Conservation (phyloP, 35 echinoderm and acorn worm species). For the Diadema setosum region DNA sequence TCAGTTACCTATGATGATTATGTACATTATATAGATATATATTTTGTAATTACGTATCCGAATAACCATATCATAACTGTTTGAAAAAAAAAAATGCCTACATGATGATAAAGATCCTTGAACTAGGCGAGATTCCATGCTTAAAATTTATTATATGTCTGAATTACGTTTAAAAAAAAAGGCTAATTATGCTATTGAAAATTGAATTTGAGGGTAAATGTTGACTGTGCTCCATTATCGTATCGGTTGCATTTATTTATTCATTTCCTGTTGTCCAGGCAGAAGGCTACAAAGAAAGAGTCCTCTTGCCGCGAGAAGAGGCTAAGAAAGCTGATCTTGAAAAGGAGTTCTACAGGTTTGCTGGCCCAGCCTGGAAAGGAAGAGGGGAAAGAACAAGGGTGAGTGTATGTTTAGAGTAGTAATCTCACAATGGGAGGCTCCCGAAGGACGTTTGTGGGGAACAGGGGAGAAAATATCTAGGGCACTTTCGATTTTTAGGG, state of each 20-base stretch:
- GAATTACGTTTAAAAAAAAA: neutral
- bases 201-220: neutral
- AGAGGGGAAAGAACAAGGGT: slow-evolving; percentile 54
- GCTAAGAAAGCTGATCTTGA: slow-evolving; percentile 59
- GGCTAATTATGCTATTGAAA: neutral
- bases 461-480: no score
- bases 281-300: slow-evolving; percentile 60
- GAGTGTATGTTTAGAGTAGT: neutral
- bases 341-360: slow-evolving; percentile 68
- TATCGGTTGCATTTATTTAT: neutral
- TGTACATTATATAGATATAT: neutral
- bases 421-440: no score
- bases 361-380: slow-evolving; percentile 95
- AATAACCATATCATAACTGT: no score
- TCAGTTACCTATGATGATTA: neutral
- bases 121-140: neutral
- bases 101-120: neutral
- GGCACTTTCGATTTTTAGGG: no score
- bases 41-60: no score
- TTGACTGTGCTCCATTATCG: neutral
- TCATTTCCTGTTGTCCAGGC: slow-evolving; percentile 58
- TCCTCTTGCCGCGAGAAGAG: slow-evolving; percentile 62
- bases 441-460: no score
- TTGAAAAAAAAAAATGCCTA: neutral
- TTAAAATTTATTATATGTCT: neutral